Conservation (phyloP, 2,888 invertebrate species). For the Platycheirus rosarum region DNA sequence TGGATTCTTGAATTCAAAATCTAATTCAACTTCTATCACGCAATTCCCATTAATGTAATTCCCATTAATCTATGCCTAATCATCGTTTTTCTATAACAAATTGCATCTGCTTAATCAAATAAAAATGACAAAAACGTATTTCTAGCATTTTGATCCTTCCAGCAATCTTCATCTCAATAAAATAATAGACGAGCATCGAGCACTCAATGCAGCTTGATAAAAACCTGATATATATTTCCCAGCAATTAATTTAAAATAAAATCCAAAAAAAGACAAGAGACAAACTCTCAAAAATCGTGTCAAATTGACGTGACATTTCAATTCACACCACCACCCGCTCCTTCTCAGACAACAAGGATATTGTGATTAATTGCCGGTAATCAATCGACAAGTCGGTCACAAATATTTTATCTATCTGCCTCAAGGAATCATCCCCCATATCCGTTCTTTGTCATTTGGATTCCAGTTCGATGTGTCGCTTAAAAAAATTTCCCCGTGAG, state of each 20-base stretch:
- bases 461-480: not conserved
- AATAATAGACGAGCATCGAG: slow-evolving; percentile 40
- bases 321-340: slow-evolving; percentile 34
- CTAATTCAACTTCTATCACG: slow-evolving; percentile 20
- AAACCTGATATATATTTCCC: slow-evolving; percentile 35
- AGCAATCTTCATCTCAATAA: slow-evolving; percentile 32
- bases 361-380: slow-evolving; percentile 42
- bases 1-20: not conserved
- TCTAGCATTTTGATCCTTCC: slow-evolving; percentile 29
- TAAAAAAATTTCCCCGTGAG: too few species aligned
- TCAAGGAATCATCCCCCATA: slow-evolving; percentile 6
- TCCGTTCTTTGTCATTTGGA: not conserved
- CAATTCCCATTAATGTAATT: slow-evolving; percentile 10
- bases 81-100: slow-evolving; percentile 19
- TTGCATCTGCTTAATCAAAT: slow-evolving; percentile 38
- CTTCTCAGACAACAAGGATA: slow-evolving; percentile 7
- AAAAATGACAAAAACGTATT: slow-evolving; percentile 1
- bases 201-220: too few species aligned
- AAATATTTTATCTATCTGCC: not conserved
- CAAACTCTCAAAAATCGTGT: slow-evolving; percentile 50
- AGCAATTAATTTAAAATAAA: slow-evolving; percentile 29
- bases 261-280: slow-evolving; percentile 8
- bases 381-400: slow-evolving; percentile 37
- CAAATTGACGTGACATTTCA: slow-evolving; percentile 51
- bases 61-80: not conserved